Evolutionary conservation across 1,140 invertebrate genomes (phyloP).

Genomic region (Drosophila bifasciata): DNA sequence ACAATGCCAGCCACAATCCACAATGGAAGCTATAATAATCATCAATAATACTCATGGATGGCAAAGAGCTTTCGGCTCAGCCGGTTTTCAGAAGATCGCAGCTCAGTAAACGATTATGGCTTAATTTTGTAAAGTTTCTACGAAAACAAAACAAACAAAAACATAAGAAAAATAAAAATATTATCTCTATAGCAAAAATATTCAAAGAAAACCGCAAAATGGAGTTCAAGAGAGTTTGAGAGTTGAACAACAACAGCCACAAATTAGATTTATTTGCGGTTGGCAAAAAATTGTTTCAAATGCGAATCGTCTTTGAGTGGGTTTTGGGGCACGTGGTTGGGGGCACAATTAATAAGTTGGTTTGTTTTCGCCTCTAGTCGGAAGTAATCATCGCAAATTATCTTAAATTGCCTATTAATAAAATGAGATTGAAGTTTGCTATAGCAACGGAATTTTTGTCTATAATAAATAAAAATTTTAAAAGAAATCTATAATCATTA

Average conservation of each 20-base stretch:
- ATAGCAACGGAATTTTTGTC: neutral
- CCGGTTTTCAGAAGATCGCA: conserved; percentile 33
- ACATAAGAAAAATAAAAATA: no score
- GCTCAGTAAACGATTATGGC: conserved; percentile 31
- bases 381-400: conserved; percentile 55
- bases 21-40: conserved; percentile 1
- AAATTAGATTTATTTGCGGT: conserved; percentile 67
- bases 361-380: conserved; percentile 39
- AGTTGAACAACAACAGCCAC: conserved; percentile 13
- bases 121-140: conserved; percentile 37
- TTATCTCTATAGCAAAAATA: neutral
- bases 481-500: conserved; percentile 10
- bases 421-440: conserved; percentile 33
- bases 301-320: conserved; percentile 20
- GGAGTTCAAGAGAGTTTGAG: conserved; percentile 61
- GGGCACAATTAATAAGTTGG: conserved; percentile 37
- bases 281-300: conserved; percentile 16
- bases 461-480: conserved; percentile 20
- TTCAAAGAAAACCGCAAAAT: conserved; percentile 50
- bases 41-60: conserved; percentile 47
- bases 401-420: conserved; percentile 50
- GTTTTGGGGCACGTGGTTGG: conserved; percentile 34
- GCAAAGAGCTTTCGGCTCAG: conserved; percentile 38
- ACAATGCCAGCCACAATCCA: conserved; percentile 7
- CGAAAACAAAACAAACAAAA: conserved; percentile 11